A percentile compares a stretch with the other conserved stretches of the same genome.
These are phyloP conservation scores for Ammodytes marinus DNA, from an alignment of 2,113 vertebrate species.

Conservation along the genomic window DNA sequence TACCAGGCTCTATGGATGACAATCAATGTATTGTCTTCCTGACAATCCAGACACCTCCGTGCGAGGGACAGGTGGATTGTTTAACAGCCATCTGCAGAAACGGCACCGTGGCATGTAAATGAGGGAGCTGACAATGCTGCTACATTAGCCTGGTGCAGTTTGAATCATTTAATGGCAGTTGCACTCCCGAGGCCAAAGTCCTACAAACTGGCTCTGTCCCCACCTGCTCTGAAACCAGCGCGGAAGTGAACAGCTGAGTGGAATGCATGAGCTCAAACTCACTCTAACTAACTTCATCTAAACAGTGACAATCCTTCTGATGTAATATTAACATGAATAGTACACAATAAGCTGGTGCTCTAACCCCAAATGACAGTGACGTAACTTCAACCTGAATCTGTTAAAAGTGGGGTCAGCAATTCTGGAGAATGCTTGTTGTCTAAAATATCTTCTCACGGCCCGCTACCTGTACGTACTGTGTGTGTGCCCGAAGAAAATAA, in stretches of 20 bases:
- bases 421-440: too few species aligned
- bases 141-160: slow-evolving; percentile 36
- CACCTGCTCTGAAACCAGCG: slow-evolving; percentile 38
- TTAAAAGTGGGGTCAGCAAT: neutral
- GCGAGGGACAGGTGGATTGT: slow-evolving; percentile 59
- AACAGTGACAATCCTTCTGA: slow-evolving; percentile 19
- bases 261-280: slow-evolving; percentile 32
- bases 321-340: neutral
- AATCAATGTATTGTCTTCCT: slow-evolving; percentile 8
- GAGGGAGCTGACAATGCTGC: slow-evolving; percentile 25
- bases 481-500: too few species aligned
- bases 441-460: too few species aligned
- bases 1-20: neutral
- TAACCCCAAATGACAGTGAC: neutral
- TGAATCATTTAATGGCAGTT: slow-evolving; percentile 52
- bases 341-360: neutral
- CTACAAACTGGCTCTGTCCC: slow-evolving; percentile 39
- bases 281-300: slow-evolving; percentile 3
- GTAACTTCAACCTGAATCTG: slow-evolving; percentile 1
- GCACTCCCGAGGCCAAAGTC: slow-evolving; percentile 59
- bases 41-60: neutral
- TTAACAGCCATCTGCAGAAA: slow-evolving; percentile 44
- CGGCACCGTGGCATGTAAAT: slow-evolving; percentile 38
- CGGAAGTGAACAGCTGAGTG: slow-evolving; percentile 18
- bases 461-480: too few species aligned